These are phyloP conservation scores for Drosophila siamana DNA, from an alignment of 2,888 invertebrate genomes.

Conservation along the genomic window DNA sequence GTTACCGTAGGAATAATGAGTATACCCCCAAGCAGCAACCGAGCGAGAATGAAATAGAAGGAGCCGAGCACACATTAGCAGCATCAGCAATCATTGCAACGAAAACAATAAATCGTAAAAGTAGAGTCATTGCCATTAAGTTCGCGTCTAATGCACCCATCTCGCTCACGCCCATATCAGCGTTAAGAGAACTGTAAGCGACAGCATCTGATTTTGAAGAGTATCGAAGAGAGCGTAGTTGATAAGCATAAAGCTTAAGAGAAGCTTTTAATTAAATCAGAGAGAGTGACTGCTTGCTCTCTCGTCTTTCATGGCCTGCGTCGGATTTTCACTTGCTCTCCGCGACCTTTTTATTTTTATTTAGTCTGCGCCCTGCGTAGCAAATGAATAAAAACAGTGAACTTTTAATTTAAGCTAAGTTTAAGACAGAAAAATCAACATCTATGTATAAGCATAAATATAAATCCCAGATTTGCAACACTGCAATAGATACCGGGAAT, in stretches of 20 bases:
- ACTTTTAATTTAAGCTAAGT: too few species aligned
- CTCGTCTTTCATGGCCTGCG: not conserved
- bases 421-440: too few species aligned
- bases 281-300: conserved; percentile 1
- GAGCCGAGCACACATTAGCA: conserved; percentile 10
- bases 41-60: conserved; percentile 60
- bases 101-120: conserved; percentile 62
- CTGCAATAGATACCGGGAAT: too few species aligned
- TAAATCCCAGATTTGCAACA: too few species aligned
- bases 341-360: not conserved
- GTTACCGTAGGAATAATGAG: conserved; percentile 67
- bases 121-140: conserved; percentile 70
- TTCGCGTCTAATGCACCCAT: conserved; percentile 43
- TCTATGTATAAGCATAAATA: too few species aligned
- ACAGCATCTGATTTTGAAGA: conserved; percentile 31
- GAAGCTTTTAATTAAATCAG: conserved; percentile 44
- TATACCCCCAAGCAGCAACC: conserved; percentile 31
- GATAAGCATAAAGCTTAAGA: conserved; percentile 6
- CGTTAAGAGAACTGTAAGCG: conserved; percentile 7
- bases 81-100: conserved; percentile 42
- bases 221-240: conserved; percentile 9
- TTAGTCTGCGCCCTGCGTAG: not conserved
- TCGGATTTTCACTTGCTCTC: not conserved
- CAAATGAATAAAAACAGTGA: too few species aligned
- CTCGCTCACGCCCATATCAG: conserved; percentile 58